A percentile compares a stretch with the other conserved stretches of the same genome.
phyloP scores from a whole-genome alignment of 1,140 invertebrate genomes.

The Magallana angulata region DNA sequence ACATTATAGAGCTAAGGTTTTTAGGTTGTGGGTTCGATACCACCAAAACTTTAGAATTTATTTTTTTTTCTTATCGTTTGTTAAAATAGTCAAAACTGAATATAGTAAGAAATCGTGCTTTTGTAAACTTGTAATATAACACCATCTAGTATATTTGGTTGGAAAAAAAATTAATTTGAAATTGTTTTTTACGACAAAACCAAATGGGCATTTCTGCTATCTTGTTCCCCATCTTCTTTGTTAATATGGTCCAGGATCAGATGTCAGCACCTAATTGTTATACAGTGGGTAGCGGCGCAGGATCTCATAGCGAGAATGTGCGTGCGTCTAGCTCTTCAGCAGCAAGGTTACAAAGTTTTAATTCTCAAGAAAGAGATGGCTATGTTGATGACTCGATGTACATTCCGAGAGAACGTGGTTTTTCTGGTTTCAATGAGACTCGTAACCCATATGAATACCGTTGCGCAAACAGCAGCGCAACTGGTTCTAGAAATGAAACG shows the following conservation, averaged over 20 bases:
- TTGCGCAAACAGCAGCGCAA: background rate
- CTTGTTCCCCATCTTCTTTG: background rate
- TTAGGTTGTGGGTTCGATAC: too few species aligned
- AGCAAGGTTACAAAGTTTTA: background rate
- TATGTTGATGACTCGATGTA: background rate
- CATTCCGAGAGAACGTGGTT: background rate
- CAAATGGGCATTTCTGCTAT: too few species aligned
- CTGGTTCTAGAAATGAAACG: background rate
- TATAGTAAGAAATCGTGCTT: background rate
- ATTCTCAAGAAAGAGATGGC: background rate
- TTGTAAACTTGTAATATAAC: too few species aligned
- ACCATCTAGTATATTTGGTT: too few species aligned
- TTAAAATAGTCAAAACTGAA: background rate
- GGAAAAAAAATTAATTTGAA: too few species aligned
- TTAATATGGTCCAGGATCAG: too few species aligned
- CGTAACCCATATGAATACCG: background rate
- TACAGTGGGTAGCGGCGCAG: background rate
- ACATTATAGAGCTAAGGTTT: too few species aligned
- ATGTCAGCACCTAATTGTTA: background rate
- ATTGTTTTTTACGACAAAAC: too few species aligned
- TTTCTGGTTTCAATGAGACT: background rate
- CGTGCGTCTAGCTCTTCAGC: background rate
- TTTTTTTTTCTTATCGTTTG: too few species aligned
- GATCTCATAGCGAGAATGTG: background rate
- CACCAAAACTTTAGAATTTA: too few species aligned